phyloP scores from a whole-genome alignment of 2,113 vertebrate genomes.

The Dipodomys stephensi region DNA sequence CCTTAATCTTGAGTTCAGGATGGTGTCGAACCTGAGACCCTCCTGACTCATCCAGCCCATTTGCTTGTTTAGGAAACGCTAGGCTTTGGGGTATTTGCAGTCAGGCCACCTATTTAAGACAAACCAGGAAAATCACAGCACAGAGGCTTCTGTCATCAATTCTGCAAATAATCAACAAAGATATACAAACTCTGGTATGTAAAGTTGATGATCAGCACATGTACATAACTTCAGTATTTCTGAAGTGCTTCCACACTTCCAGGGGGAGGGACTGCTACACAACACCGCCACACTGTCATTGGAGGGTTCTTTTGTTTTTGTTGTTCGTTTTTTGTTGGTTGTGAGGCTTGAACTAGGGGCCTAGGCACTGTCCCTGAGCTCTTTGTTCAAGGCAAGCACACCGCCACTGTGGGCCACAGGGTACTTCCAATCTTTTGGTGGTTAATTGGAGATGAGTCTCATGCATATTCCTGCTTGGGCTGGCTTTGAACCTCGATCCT shows the following conservation, averaged over 20 bases:
- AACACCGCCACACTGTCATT: no score
- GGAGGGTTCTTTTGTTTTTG: no score
- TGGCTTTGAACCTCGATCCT: no score
- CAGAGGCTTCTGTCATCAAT: neutral
- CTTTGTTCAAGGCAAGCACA: no score
- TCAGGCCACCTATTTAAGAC: neutral
- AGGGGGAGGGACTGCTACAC: neutral
- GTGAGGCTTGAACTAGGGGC: no score
- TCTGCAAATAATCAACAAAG: neutral
- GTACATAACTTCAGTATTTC: neutral
- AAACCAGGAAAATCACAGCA: neutral
- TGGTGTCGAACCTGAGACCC: neutral
- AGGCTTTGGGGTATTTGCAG: neutral
- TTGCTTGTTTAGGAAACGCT: neutral
- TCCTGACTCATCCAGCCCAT: neutral
- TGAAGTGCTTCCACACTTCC: neutral
- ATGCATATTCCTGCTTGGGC: no score
- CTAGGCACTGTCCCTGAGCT: no score
- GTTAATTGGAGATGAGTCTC: no score
- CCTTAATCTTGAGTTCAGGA: neutral
- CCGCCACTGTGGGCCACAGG: no score
- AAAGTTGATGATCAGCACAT: neutral
- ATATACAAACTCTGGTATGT: neutral
- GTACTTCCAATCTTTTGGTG: no score
- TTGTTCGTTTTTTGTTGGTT: no score